A percentile compares a stretch with the other conserved stretches of the same genome.
phyloP scores from a whole-genome alignment of 2,888 invertebrate genomes.

The Drosophila multiciliata region DNA sequence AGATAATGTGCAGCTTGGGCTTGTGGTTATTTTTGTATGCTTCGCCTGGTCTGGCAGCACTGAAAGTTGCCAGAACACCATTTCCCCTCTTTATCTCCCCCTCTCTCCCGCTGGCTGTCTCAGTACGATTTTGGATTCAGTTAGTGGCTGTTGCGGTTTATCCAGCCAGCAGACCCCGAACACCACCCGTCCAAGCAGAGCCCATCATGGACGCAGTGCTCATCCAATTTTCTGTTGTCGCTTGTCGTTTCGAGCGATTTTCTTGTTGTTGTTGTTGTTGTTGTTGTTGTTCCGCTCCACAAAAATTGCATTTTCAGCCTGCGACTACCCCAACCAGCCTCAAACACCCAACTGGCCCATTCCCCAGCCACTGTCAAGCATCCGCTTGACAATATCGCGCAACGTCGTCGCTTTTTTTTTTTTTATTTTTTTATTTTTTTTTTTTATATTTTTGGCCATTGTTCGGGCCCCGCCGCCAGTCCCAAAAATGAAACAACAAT shows the following conservation, averaged over 20 bases:
- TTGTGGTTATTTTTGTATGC: conserved; percentile 79
- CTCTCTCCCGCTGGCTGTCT: background rate
- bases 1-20: conserved; percentile 80
- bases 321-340: conserved; percentile 6
- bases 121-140: conserved; percentile 46
- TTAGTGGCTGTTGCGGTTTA: conserved; percentile 36
- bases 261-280: conserved; percentile 3
- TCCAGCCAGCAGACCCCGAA: conserved; percentile 16
- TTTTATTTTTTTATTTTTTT: conserved; percentile 34
- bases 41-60: conserved; percentile 66
- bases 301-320: conserved; percentile 75
- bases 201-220: conserved; percentile 46
- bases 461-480: conserved; percentile 48
- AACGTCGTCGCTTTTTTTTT: conserved; percentile 71
- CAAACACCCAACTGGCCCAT: conserved; percentile 3
- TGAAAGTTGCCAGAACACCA: conserved; percentile 29
- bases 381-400: conserved; percentile 74
- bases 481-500: conserved; percentile 37
- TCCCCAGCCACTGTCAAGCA: conserved; percentile 9
- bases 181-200: background rate
- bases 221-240: conserved; percentile 79
- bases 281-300: conserved; percentile 60
- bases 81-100: conserved; percentile 7
- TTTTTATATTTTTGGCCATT: conserved; percentile 45
- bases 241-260: conserved; percentile 53